Base-by-base conservation (phyloP, 2,797 vertebrate genomes). In the Oryzias dopingdopingensis region DNA sequence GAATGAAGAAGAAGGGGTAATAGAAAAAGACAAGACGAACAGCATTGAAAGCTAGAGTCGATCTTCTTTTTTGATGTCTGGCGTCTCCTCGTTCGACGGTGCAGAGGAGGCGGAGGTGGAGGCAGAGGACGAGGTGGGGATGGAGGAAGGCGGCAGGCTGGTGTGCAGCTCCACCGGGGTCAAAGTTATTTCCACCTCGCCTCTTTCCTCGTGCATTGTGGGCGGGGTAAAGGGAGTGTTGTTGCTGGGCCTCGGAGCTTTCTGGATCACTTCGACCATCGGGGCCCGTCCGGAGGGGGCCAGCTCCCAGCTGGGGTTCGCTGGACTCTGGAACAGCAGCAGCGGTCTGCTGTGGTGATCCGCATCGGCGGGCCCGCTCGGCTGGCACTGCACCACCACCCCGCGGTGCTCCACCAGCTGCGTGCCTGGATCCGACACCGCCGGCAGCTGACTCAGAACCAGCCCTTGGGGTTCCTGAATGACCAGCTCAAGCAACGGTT, bases 251-350 rank as follows among this genome's bases (percentile, higher is more conserved):
- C 80, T 52, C 0, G 92, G 91, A 0, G 88, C 85, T 43, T 90
- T 89, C 82, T 90, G 88, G 73, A 93, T 93, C 14, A 93, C 90
- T 68, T 90, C 88, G 44, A 90, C 91, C 82, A 88, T 88, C 2
- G 80, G 82, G 13, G 84, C 75, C 52, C 79, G 84, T 0, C 79
- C 72, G 0, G 83, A n/a, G 0, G 71, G 13, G 0, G 76, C 62
- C 68, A 84, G 55, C 60, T 91, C 90, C 87, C 83, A 86, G 65
- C 64, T 20, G 18, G 79, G 62, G 50, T 40, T 76, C 14, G 46
- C 72, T 0, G 63, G 58, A 4, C 73, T 72, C 48, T 81, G 88
- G 44, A 89, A 69, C 12, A 89, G 50, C 60, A 90, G 63, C 49
- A 89, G 49, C 0, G 82, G 82, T 8, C 65, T 56, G 14, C 46